These are phyloP conservation scores for Lutjanus erythropterus DNA, from an alignment of 2,113 vertebrate species.

Conservation along the genomic window DNA sequence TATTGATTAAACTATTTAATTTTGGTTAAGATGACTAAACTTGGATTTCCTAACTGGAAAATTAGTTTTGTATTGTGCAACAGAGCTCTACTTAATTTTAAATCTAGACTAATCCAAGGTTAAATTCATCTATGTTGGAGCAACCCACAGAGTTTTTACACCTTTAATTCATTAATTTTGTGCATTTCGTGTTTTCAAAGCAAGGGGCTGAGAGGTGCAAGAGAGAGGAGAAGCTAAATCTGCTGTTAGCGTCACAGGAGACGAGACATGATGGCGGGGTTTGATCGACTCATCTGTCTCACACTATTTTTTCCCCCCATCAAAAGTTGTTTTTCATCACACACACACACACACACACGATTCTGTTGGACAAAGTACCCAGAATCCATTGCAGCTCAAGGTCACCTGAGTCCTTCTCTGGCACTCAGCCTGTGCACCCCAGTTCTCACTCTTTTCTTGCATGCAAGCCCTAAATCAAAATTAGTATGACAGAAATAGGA, in stretches of 20 bases:
- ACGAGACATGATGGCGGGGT: constrained; percentile 34
- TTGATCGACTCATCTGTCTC: constrained; percentile 53
- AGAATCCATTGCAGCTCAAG: constrained; percentile 75
- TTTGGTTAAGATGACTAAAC: too few species aligned
- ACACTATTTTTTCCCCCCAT: neutral
- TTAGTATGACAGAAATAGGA: neutral
- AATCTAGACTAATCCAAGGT: too few species aligned
- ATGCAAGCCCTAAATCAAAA: constrained; percentile 12
- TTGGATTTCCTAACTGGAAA: too few species aligned
- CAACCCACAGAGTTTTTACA: neutral
- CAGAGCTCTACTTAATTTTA: too few species aligned
- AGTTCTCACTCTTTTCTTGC: constrained; percentile 26
- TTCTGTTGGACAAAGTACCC: constrained; percentile 55
- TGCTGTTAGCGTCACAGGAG: neutral
- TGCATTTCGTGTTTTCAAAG: neutral
- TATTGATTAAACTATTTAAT: too few species aligned
- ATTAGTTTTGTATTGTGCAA: too few species aligned
- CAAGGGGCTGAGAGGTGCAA: neutral
- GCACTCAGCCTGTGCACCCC: constrained; percentile 33
- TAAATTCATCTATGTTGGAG: too few species aligned
- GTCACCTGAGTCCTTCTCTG: constrained; percentile 68
- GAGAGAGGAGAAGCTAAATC: constrained; percentile 21
- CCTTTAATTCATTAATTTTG: neutral
- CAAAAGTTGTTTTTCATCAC: constrained; percentile 40
- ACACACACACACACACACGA: constrained; percentile 4